Evolutionary conservation across 2,113 vertebrate species (phyloP).

Genomic region (Phasianus colchicus): DNA sequence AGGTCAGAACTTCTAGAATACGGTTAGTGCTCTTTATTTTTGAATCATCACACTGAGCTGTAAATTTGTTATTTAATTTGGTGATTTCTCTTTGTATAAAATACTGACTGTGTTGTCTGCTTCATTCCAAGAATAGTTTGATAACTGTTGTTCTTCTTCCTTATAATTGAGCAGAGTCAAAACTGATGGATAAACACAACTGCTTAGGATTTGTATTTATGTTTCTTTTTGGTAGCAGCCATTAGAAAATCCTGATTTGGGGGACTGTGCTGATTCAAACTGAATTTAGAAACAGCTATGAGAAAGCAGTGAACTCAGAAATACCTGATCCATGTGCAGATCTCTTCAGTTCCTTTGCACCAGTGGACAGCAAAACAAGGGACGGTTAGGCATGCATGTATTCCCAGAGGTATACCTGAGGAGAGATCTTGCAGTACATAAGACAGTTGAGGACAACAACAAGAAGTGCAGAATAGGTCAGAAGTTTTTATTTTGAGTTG

Average conservation of each 20-base stretch:
- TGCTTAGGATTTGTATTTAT: neutral
- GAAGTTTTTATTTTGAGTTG: neutral
- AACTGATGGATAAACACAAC: neutral
- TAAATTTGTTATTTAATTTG: neutral
- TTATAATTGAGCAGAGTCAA: rapidly evolving
- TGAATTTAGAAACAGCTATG: neutral
- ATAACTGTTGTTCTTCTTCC: neutral
- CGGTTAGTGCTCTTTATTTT: neutral
- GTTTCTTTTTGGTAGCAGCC: constrained; percentile 48
- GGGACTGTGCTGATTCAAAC: neutral
- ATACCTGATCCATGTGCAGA: neutral
- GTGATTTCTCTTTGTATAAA: neutral
- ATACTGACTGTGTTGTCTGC: neutral
- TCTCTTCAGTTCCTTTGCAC: neutral
- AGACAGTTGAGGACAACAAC: neutral
- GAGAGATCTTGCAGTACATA: rapidly evolving
- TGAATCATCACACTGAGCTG: neutral
- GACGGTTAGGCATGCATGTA: rapidly evolving
- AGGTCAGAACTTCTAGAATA: neutral
- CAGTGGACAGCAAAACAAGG: neutral
- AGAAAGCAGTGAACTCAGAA: constrained; percentile 21
- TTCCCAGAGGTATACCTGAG: rapidly evolving
- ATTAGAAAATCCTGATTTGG: constrained; percentile 8
- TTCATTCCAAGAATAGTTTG: neutral
- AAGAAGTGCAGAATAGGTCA: neutral